Percentiles rank a stretch among this genome's conserved stretches.
Evolutionary conservation across 1,140 invertebrate genomes (phyloP).

Genomic region (Pogonognathellus flavescens): DNA sequence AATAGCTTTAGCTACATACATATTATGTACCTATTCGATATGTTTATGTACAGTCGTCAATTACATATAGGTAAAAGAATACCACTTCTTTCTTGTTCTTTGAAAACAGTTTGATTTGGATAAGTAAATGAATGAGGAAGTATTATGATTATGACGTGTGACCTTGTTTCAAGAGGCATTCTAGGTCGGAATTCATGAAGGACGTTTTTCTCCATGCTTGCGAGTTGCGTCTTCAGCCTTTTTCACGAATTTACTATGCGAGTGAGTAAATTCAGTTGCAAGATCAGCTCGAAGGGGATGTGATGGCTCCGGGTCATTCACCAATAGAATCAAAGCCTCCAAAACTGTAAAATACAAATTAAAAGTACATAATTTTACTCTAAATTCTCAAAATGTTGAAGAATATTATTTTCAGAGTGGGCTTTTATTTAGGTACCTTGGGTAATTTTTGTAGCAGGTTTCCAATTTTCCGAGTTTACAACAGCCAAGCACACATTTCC

Average conservation of each 20-base stretch:
- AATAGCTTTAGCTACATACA: too few relatives aligned
- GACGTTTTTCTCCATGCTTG: conserved; percentile 97
- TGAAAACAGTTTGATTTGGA: too few relatives aligned
- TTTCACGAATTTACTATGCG: conserved; percentile 97
- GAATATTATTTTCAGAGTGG: conserved; percentile 45
- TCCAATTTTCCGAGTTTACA: conserved; percentile 99
- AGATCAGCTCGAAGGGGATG: conserved; percentile 96
- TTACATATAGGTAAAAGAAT: too few relatives aligned
- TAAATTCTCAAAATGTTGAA: not conserved
- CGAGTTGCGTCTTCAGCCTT: conserved; percentile 99
- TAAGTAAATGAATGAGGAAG: too few relatives aligned
- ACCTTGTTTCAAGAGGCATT: too few relatives aligned
- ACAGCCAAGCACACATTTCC: conserved; percentile 99
- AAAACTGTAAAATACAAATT: conserved; percentile 84
- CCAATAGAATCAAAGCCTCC: conserved; percentile 93
- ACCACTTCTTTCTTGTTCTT: too few relatives aligned
- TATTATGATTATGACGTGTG: too few relatives aligned
- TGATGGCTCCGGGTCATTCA: conserved; percentile 98
- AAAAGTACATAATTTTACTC: not conserved
- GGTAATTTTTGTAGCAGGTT: conserved; percentile 98
- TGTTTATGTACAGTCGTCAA: too few relatives aligned
- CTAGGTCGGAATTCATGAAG: conserved; percentile 81
- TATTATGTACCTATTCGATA: too few relatives aligned
- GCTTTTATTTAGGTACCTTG: conserved; percentile 86
- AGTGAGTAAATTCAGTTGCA: conserved; percentile 96